These are phyloP conservation scores for Geopemphigus sp. DNA, from an alignment of 1,140 invertebrate species.

Conservation along the genomic window DNA sequence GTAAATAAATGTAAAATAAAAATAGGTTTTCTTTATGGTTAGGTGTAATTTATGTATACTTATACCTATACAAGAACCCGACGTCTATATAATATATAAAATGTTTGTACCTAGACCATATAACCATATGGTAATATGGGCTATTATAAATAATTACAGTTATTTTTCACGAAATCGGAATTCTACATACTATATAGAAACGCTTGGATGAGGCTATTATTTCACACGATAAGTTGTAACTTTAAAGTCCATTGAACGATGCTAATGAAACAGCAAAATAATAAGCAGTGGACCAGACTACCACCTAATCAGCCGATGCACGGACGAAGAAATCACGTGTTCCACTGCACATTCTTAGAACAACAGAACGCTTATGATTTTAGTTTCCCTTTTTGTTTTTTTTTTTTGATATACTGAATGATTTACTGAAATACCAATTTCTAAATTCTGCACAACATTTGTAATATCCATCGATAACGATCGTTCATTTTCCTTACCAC, in stretches of 20 bases:
- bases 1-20: too few species aligned
- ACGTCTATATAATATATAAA: too few species aligned
- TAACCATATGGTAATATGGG: neutral
- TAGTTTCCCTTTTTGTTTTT: neutral
- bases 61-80: too few species aligned
- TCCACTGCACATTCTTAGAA: neutral
- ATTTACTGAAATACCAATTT: neutral
- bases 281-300: too few species aligned
- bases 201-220: neutral
- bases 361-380: slow-evolving; percentile 3
- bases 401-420: neutral
- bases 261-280: slow-evolving; percentile 34
- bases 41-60: too few species aligned
- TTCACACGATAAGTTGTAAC: neutral
- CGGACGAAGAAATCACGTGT: neutral
- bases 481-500: neutral
- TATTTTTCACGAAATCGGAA: slow-evolving; percentile 3
- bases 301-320: slow-evolving; percentile 15
- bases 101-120: too few species aligned
- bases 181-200: neutral
- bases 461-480: neutral
- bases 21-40: too few species aligned
- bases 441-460: neutral
- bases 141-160: slow-evolving; percentile 28
- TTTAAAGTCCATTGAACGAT: slow-evolving; percentile 22